Conservation (phyloP, 1,140 invertebrate species). For the Euwallacea similis region DNA sequence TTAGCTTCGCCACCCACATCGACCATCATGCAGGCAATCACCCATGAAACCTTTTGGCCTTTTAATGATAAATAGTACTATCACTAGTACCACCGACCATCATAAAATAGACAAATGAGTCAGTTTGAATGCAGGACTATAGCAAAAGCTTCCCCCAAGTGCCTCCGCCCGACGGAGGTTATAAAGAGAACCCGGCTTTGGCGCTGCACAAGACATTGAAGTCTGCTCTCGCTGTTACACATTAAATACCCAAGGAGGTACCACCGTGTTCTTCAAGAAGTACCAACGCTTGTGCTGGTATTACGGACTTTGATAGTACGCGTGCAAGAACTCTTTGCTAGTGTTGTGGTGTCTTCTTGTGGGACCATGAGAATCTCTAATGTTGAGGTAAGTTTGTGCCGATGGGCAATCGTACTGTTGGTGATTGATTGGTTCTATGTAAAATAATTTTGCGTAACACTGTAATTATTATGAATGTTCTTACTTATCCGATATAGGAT, state of each 20-base stretch:
- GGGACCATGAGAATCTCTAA: not conserved
- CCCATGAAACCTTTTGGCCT: slow-evolving; percentile 13
- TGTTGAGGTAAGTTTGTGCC: not conserved
- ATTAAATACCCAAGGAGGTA: not conserved
- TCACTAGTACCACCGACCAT: not conserved
- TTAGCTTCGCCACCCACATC: not conserved
- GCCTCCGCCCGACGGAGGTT: slow-evolving; percentile 31
- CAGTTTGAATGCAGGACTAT: slow-evolving; percentile 13
- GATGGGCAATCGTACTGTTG: too few species aligned
- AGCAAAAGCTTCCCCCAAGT: slow-evolving; percentile 27
- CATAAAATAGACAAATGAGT: slow-evolving; percentile 19
- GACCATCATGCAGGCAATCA: slow-evolving; percentile 1
- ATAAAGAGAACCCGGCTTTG: slow-evolving; percentile 32
- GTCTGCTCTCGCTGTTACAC: slow-evolving; percentile 31
- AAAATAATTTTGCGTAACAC: too few species aligned
- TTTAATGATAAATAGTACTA: slow-evolving; percentile 24
- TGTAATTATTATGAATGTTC: too few species aligned
- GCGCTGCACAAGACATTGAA: slow-evolving; percentile 32
- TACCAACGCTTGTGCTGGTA: not conserved
- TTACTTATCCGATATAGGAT: too few species aligned
- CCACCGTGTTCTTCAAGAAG: not conserved
- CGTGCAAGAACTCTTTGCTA: not conserved
- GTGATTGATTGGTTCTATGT: too few species aligned
- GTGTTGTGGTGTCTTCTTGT: not conserved
- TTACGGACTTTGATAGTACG: too few species aligned